phyloP scores from a whole-genome alignment of 1,140 invertebrate genomes.

The Drosophila simulans region DNA sequence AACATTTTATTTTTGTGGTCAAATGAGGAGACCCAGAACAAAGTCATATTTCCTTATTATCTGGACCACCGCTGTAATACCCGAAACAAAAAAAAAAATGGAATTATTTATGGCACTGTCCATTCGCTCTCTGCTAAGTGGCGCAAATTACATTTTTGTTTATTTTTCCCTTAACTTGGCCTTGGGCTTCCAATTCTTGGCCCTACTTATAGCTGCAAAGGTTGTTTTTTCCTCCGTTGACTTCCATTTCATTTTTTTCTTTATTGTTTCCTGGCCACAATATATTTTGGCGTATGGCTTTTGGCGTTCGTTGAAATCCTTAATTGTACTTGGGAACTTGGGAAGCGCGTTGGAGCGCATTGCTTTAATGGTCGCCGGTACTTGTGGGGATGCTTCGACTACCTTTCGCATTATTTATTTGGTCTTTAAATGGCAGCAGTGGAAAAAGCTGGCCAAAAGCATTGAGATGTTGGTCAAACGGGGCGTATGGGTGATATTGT shows the following conservation, averaged over 20 bases:
- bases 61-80: constrained; percentile 53
- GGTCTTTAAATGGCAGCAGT: constrained; percentile 38
- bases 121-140: constrained; percentile 78
- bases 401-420: constrained; percentile 68
- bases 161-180: constrained; percentile 68
- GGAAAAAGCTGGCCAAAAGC: constrained; percentile 9
- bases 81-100: constrained; percentile 43
- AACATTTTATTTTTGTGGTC: constrained; percentile 30
- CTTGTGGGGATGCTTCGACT: constrained; percentile 35
- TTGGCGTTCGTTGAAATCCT: constrained; percentile 55
- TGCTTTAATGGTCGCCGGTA: constrained; percentile 59
- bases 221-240: constrained; percentile 24
- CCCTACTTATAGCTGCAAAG: constrained; percentile 15
- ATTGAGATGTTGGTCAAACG: neutral
- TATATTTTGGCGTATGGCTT: constrained; percentile 60
- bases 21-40: constrained; percentile 25
- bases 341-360: constrained; percentile 51
- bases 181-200: constrained; percentile 33
- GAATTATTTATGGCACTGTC: constrained; percentile 80
- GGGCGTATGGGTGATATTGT: constrained; percentile 1
- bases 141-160: constrained; percentile 83
- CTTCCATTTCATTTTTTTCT: constrained; percentile 25
- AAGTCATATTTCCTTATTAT: constrained; percentile 81
- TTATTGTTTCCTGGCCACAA: constrained; percentile 58
- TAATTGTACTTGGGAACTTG: constrained; percentile 64